Evolutionary conservation across 2,113 vertebrate genomes (phyloP), one percentile per base, ranked within the genome.

Genomic region (Hippocampus comes): DNA sequence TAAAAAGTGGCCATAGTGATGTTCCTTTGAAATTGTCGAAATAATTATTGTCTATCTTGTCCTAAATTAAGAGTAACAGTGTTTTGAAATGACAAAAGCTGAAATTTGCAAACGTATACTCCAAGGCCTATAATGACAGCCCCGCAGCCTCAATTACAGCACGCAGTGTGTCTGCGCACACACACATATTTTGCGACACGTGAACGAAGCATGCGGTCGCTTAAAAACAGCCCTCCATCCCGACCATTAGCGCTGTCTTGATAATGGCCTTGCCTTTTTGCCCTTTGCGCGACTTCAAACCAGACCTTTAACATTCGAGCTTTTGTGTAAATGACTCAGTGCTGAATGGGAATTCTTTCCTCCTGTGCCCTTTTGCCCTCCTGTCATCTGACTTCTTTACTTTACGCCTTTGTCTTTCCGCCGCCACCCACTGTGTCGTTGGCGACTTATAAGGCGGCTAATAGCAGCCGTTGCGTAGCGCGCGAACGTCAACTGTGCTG

Each of bases 401-500:
- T 74, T 74, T 49, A 68, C 55, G 63, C 69, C 76, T 84, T 75
- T 84, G 76, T 78, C 67, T 85, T 68, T 15, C 15, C 46, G 59
- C 27, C 73, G 75, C 81, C 77, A 68, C 71, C 79, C 80, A 76
- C 72, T 57, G 66, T 73, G 75, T 67, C 70, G 70, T 70, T 74
- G 57, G 72, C 53, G 75, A 73, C 72, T 27, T 64, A 82, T 67
- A 67, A 78, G 66, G 42, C 51, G 73, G 67, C 67, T 86, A 84
- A 84, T 75, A 38, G 72, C 78, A 77, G 83, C 75, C 76, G 74
- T 84, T 86, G 68, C 63, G 73, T 49, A 68, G 70, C 74, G 78
- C 72, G 77, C 49, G 57, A 70, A 84, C 80, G 86, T 90, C 88
- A 85, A 38, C 78, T 20, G 25, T 30, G 63, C 65, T 89, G 88